Conservation (phyloP, 2,797 vertebrate genomes). For the Sebastes elongatus region DNA sequence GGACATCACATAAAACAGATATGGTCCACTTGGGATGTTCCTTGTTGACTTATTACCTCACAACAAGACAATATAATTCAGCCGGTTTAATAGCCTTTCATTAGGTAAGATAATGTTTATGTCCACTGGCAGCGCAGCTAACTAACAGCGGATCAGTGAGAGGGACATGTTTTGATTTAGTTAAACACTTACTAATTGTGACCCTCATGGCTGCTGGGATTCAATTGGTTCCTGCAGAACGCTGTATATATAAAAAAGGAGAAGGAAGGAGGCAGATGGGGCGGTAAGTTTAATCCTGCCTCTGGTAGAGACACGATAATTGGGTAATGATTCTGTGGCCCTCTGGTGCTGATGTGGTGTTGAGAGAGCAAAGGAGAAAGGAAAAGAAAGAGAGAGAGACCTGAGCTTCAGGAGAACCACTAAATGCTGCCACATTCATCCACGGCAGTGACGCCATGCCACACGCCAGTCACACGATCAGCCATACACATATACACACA, state of each 20-base stretch:
- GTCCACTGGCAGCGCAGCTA: slow-evolving; percentile 23
- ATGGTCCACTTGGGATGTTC: not conserved
- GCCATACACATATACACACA: slow-evolving; percentile 12
- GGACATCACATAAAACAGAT: slow-evolving; percentile 10
- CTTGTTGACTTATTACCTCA: not conserved
- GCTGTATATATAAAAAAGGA: slow-evolving; percentile 26
- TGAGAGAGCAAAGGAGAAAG: slow-evolving; percentile 70
- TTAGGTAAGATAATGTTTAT: slow-evolving; percentile 48
- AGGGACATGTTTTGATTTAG: slow-evolving; percentile 68
- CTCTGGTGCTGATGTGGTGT: slow-evolving; percentile 74
- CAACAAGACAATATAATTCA: slow-evolving; percentile 15
- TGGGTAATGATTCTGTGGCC: slow-evolving; percentile 71
- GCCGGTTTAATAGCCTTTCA: slow-evolving; percentile 26
- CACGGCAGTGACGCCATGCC: slow-evolving; percentile 69
- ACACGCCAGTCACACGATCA: slow-evolving; percentile 68
- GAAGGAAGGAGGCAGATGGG: slow-evolving; percentile 60
- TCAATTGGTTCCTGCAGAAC: slow-evolving; percentile 70
- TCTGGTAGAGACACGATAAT: slow-evolving; percentile 62
- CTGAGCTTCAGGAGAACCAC: slow-evolving; percentile 75
- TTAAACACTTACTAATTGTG: slow-evolving; percentile 73
- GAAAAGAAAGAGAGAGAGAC: slow-evolving; percentile 59
- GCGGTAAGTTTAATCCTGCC: slow-evolving; percentile 53
- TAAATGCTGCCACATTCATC: slow-evolving; percentile 80
- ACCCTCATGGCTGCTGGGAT: slow-evolving; percentile 59
- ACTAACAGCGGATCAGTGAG: slow-evolving; percentile 23